Evolutionary conservation across 1,140 invertebrate species (phyloP).

Genomic region (Leptestheria dahalacensis): DNA sequence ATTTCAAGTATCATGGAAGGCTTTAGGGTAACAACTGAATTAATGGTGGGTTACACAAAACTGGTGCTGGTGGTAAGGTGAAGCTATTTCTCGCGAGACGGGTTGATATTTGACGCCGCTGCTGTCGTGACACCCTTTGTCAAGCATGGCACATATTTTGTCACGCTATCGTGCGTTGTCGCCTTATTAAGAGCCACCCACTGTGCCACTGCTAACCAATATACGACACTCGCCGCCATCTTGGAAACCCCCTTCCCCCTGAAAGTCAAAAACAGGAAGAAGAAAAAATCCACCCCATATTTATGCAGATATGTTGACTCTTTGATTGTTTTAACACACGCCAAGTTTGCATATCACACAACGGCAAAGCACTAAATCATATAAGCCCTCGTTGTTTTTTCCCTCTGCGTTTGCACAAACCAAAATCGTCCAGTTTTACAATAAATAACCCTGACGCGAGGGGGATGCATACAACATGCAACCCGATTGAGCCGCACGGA

Average conservation of each 20-base stretch:
- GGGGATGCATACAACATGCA: no score
- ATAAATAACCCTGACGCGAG: no score
- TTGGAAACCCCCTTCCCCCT: no score
- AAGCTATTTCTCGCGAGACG: background rate
- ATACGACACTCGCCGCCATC: background rate
- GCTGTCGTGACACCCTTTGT: conserved; percentile 10
- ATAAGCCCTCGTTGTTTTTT: no score
- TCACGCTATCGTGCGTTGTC: conserved; percentile 5
- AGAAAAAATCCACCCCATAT: background rate
- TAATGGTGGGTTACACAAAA: background rate
- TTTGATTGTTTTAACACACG: background rate
- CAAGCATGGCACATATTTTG: conserved; percentile 13
- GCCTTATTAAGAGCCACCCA: background rate
- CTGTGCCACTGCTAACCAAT: background rate
- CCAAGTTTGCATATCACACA: background rate
- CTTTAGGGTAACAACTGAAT: background rate
- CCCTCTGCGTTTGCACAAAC: no score
- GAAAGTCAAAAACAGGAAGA: no score
- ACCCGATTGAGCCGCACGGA: no score
- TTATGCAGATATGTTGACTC: background rate
- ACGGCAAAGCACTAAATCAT: background rate
- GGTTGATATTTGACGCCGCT: background rate
- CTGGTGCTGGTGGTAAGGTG: background rate
- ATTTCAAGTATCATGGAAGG: background rate
- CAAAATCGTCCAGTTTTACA: no score